Conservation (phyloP, 2,113 vertebrate species). For the Caranx melampygus region DNA sequence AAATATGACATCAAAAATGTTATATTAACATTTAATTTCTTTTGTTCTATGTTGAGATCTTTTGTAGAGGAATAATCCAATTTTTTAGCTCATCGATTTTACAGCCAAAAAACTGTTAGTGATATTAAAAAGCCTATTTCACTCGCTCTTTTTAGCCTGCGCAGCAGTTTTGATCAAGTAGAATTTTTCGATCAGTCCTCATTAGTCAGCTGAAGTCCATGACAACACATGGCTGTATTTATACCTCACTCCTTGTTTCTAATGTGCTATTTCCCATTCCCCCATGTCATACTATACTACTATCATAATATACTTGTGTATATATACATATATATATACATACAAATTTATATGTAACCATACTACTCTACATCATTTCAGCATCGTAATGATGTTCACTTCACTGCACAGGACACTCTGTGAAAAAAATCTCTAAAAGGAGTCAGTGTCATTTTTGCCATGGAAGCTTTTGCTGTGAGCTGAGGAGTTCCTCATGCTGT, state of each 20-base stretch:
- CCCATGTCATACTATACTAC: conserved; percentile 51
- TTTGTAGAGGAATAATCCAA: conserved; percentile 63
- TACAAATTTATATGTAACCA: conserved; percentile 25
- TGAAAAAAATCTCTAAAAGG: conserved; percentile 2
- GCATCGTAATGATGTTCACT: conserved; percentile 39
- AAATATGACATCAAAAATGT: conserved; percentile 74
- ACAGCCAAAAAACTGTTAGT: conserved; percentile 16
- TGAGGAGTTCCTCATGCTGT: conserved; percentile 24
- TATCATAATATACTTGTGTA: conserved; percentile 48
- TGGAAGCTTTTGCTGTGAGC: conserved; percentile 27
- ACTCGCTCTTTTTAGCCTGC: conserved; percentile 17
- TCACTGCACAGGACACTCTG: conserved; percentile 36
- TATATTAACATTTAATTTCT: conserved; percentile 81
- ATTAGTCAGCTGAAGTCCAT: conserved; percentile 64
- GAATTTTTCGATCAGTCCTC: conserved; percentile 25
- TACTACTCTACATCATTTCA: conserved; percentile 1
- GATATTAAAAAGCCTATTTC: conserved; percentile 13
- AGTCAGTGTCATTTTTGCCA: conserved; percentile 22
- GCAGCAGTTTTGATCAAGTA: conserved; percentile 34
- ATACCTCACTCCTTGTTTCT: conserved; percentile 63
- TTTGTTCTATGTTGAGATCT: conserved; percentile 64
- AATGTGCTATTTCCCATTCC: conserved; percentile 19
- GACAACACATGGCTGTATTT: conserved; percentile 50
- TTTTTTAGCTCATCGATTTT: conserved; percentile 55
- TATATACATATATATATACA: conserved; percentile 1